These are phyloP conservation scores for Chaetodon trifasciatus DNA, from an alignment of 2,797 vertebrate genomes.

Conservation along the genomic window DNA sequence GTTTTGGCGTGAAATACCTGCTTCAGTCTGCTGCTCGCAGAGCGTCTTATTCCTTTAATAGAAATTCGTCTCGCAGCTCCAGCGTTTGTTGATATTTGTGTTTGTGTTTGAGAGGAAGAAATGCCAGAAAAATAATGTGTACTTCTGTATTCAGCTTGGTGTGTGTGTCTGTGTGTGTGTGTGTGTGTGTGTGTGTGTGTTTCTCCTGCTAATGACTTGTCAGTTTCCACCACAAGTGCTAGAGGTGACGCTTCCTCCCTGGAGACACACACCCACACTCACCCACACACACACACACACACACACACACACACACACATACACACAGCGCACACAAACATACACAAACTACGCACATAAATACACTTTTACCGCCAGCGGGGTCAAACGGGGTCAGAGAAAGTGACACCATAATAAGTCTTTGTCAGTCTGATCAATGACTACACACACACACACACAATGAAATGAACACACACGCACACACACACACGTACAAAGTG, in stretches of 20 bases:
- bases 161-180: constrained; percentile 18
- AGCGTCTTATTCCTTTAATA: constrained; percentile 4
- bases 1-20: too few species aligned
- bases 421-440: constrained; percentile 81
- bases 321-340: constrained; percentile 4
- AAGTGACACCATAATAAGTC: constrained; percentile 79
- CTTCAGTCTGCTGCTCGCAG: background rate
- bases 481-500: constrained; percentile 28
- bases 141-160: constrained; percentile 29
- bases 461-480: constrained; percentile 8
- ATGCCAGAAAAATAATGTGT: constrained; percentile 38
- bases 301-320: constrained; percentile 24
- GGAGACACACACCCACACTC: constrained; percentile 48
- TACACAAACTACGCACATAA: constrained; percentile 20
- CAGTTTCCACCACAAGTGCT: too few species aligned
- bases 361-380: constrained; percentile 50
- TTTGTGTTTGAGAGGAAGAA: constrained; percentile 27
- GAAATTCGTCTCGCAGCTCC: constrained; percentile 29
- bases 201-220: too few species aligned
- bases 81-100: constrained; percentile 56
- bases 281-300: constrained; percentile 31
- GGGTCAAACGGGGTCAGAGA: constrained; percentile 69
- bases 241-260: too few species aligned
- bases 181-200: constrained; percentile 30
- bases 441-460: constrained; percentile 54